A percentile compares a stretch with the other conserved stretches of the same genome.
Conservation (phyloP, 2,888 invertebrate species). For the Hecatera dysodea region DNA sequence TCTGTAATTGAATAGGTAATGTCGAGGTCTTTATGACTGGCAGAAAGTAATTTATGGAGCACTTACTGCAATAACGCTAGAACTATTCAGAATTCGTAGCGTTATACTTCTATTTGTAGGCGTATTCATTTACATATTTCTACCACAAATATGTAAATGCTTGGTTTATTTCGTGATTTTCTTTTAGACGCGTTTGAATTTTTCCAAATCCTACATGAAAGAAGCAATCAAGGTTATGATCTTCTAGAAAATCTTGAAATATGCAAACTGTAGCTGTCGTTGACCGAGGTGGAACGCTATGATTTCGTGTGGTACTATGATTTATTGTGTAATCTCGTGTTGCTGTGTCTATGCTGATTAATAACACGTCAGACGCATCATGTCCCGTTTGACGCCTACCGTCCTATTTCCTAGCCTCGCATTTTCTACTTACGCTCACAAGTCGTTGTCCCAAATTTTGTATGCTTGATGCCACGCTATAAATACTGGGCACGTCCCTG, state of each 20-base stretch:
- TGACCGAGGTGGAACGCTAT: conserved; percentile 12
- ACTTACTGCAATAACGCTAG: conserved; percentile 45
- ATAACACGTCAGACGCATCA: conserved; percentile 17
- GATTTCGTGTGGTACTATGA: neutral
- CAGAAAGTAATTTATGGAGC: conserved; percentile 34
- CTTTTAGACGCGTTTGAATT: conserved; percentile 26
- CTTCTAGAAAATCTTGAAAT: conserved; percentile 3
- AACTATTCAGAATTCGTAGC: conserved; percentile 52
- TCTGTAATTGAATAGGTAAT: conserved; percentile 37
- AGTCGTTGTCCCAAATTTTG: conserved; percentile 80
- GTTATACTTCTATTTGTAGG: conserved; percentile 42
- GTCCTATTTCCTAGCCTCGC: conserved; percentile 59
- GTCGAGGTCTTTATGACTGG: conserved; percentile 19
- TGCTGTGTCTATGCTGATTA: conserved; percentile 18
- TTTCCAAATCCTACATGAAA: conserved; percentile 17
- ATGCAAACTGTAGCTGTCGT: neutral
- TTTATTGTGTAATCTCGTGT: conserved; percentile 17
- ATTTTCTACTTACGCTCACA: conserved; percentile 70
- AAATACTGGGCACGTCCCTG: conserved; percentile 76
- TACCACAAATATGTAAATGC: conserved; percentile 62
- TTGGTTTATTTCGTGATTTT: conserved; percentile 36
- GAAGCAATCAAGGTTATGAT: neutral
- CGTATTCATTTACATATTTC: conserved; percentile 62
- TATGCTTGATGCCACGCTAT: conserved; percentile 71
- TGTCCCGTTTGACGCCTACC: conserved; percentile 39